These are phyloP conservation scores for Dioctria rufipes DNA, from an alignment of 2,888 invertebrate species.

Conservation along the genomic window DNA sequence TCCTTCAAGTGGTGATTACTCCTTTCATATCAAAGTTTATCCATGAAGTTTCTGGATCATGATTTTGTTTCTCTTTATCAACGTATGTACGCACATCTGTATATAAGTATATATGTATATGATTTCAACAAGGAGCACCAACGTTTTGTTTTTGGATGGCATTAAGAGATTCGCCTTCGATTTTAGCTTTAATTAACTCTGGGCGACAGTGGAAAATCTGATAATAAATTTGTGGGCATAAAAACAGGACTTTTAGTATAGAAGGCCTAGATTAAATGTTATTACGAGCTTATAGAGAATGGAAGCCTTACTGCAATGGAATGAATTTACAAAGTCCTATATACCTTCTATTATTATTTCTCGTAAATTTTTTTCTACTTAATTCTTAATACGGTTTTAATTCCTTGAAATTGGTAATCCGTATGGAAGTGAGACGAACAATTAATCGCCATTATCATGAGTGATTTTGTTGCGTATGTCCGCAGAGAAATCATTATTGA, in stretches of 20 bases:
- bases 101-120: too few relatives aligned
- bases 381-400: too few relatives aligned
- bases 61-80: background rate
- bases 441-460: too few relatives aligned
- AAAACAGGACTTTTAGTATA: conserved; percentile 3
- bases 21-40: conserved; percentile 31
- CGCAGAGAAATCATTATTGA: too few relatives aligned
- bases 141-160: background rate
- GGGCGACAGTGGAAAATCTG: conserved; percentile 35
- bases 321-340: background rate
- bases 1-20: conserved; percentile 21
- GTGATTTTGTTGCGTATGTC: too few relatives aligned
- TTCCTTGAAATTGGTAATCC: too few relatives aligned
- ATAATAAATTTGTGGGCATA: conserved; percentile 35
- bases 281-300: conserved; percentile 17
- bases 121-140: background rate
- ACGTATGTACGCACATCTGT: too few relatives aligned
- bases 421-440: too few relatives aligned
- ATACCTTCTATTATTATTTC: too few relatives aligned
- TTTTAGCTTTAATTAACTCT: conserved; percentile 43
- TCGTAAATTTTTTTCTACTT: too few relatives aligned
- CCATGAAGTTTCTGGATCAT: conserved; percentile 19
- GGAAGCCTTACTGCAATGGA: background rate
- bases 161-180: conserved; percentile 48
- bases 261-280: conserved; percentile 25